Conservation (phyloP, 2,113 vertebrate genomes). For the Hyperopisus bebe region DNA sequence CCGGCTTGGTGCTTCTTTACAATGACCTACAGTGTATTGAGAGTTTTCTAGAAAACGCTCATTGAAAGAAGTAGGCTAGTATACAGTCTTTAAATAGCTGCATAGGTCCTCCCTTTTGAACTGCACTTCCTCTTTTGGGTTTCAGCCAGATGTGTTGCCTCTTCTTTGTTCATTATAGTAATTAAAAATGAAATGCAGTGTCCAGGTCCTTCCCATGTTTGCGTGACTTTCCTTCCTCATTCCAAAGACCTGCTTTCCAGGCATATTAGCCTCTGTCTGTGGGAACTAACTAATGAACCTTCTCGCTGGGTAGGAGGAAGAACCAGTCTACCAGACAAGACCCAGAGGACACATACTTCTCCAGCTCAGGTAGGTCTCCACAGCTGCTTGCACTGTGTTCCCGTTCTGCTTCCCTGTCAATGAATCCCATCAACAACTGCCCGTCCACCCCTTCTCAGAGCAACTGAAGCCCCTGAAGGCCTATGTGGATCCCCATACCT, state of each 20-base stretch:
- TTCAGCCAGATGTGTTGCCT: neutral
- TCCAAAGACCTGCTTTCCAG: neutral
- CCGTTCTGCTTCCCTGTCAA: neutral
- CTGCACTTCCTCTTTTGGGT: neutral
- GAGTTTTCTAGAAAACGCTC: neutral
- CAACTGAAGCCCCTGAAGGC: conserved; percentile 91
- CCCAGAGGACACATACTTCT: conserved; percentile 80
- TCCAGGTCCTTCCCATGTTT: neutral
- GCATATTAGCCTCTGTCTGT: neutral
- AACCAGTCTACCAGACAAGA: conserved; percentile 64
- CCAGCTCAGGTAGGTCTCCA: conserved; percentile 69
- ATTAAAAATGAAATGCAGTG: neutral
- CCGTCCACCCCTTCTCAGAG: conserved; percentile 52
- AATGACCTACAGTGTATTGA: neutral
- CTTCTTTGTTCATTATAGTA: neutral
- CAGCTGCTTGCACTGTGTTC: neutral
- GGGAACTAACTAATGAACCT: conserved; percentile 27
- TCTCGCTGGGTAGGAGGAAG: conserved; percentile 60
- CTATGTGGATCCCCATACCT: conserved; percentile 92
- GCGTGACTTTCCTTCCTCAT: conserved; percentile 17
- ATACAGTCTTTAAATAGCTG: neutral
- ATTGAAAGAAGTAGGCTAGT: neutral
- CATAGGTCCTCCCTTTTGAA: neutral
- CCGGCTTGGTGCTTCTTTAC: neutral
- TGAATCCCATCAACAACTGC: neutral